Evolutionary conservation across 1,140 invertebrate species (phyloP).

Genomic region (Drosophila insularis): DNA sequence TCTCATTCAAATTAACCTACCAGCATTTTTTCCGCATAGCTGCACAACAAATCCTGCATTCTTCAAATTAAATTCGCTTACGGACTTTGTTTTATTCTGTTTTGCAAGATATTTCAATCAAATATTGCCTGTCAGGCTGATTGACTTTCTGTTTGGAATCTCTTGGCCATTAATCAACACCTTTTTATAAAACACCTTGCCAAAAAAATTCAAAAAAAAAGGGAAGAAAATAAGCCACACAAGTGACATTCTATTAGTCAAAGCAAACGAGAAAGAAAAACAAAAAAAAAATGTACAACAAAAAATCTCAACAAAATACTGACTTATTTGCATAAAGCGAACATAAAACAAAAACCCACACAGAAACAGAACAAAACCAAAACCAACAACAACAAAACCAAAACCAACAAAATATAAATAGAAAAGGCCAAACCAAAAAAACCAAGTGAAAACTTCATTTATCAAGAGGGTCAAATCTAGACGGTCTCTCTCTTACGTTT

Average conservation of each 20-base stretch:
- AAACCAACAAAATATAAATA: slow-evolving; percentile 27
- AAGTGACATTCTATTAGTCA: slow-evolving; percentile 51
- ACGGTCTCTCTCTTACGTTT: slow-evolving; percentile 6
- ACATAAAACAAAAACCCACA: slow-evolving; percentile 66
- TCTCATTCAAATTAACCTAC: not conserved
- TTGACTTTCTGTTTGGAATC: slow-evolving; percentile 35
- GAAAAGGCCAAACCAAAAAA: slow-evolving; percentile 2
- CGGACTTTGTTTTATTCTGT: slow-evolving; percentile 10
- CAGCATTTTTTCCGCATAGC: not conserved
- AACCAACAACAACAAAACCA: slow-evolving; percentile 14
- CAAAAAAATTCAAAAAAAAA: slow-evolving; percentile 11
- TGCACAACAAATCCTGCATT: not conserved
- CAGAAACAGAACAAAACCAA: slow-evolving; percentile 13
- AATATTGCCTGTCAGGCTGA: slow-evolving; percentile 9
- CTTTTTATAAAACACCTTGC: slow-evolving; percentile 49
- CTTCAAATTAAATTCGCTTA: not conserved
- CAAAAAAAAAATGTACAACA: too few relatives aligned
- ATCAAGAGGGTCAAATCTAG: slow-evolving; percentile 53
- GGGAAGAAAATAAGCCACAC: not conserved
- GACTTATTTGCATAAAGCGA: slow-evolving; percentile 69
- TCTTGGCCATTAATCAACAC: slow-evolving; percentile 60
- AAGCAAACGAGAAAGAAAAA: not conserved
- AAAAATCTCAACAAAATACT: slow-evolving; percentile 36
- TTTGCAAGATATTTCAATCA: slow-evolving; percentile 48
- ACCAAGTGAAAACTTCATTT: slow-evolving; percentile 59